phyloP scores from a whole-genome alignment of 2,797 vertebrate species.

The Spinus pinus region DNA sequence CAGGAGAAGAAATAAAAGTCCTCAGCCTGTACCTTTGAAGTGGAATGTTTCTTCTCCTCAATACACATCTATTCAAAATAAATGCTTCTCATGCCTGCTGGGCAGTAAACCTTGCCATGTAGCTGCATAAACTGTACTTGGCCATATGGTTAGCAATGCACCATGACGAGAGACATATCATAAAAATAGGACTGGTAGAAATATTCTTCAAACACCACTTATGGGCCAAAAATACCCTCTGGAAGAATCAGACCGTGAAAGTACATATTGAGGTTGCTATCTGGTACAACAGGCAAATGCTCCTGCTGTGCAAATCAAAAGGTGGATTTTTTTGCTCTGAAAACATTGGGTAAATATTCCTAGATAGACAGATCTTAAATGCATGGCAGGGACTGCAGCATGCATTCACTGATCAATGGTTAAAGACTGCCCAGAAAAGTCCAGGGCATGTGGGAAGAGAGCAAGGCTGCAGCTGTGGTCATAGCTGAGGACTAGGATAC shows the following conservation, averaged over 20 bases:
- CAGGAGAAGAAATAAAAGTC: background rate
- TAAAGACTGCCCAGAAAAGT: background rate
- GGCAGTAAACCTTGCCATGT: background rate
- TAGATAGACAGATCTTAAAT: background rate
- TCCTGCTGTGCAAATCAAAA: slow-evolving; percentile 36
- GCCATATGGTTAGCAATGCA: background rate
- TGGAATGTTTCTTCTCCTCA: background rate
- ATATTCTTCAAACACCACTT: slow-evolving; percentile 18
- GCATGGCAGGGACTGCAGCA: background rate
- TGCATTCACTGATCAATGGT: background rate
- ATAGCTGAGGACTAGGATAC: background rate
- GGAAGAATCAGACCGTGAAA: slow-evolving; percentile 3
- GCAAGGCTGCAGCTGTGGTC: background rate
- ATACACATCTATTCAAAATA: background rate
- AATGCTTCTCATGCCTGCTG: background rate
- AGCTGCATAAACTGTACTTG: background rate
- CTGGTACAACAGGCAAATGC: background rate
- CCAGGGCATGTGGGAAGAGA: background rate
- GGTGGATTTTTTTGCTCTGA: background rate
- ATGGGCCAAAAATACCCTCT: slow-evolving; percentile 8
- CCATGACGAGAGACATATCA: background rate
- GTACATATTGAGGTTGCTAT: slow-evolving; percentile 13
- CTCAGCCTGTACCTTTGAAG: background rate
- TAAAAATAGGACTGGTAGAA: slow-evolving; percentile 15
- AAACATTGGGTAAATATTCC: slow-evolving; percentile 34